Evolutionary conservation across 2,113 vertebrate species (phyloP), one percentile per base, ranked within the genome.

Genomic region (Clarias gariepinus): DNA sequence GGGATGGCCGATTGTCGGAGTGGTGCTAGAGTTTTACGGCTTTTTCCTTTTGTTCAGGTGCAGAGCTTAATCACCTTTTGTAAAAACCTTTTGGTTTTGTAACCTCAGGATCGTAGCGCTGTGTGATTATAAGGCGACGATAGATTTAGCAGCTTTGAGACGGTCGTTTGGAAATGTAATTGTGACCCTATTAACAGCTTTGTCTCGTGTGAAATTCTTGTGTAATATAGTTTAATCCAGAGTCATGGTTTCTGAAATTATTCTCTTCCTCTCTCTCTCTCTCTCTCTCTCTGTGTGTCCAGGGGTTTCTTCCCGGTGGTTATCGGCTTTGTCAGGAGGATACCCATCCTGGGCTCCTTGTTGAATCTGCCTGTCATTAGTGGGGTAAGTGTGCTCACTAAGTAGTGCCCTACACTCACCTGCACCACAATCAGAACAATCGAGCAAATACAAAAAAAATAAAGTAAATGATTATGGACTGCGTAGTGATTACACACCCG

Each of bases 291-390:
- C 3, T 18, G 3, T 84, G 15, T 71, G 28, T 74, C 1, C 7
- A 99, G 98, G 96, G 98, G 98, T 1, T 99, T 99, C 95, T 99
- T 99, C 92, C 98, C 98, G 83, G 97, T 99, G 64, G 96, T 97
- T 0, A 87, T 99, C 21, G 98, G 98, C 88, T 99, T 99, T 90
- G 98, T 99, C 91, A 96, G 98, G 93, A 97, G 98, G 95, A 95
- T 99, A 85, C 98, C 98, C 10, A 92, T 99, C 64, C 96, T 99
- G 1, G 98, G 98, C 47, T 98, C 96, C n/a, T 93, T 99, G 90
- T 94, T 99, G 86, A 99, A 99, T 94, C 95, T 99, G 90, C 97
- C 98, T 33, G 97, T 98, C 94, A 97, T 99, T 93, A 98, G 97
- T 91, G 96, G 96, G 91, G 98, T 99, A 94, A 96, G 98, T 97